These are phyloP conservation scores for Xerus rutilus DNA, from an alignment of 2,797 vertebrate species.

Conservation along the genomic window DNA sequence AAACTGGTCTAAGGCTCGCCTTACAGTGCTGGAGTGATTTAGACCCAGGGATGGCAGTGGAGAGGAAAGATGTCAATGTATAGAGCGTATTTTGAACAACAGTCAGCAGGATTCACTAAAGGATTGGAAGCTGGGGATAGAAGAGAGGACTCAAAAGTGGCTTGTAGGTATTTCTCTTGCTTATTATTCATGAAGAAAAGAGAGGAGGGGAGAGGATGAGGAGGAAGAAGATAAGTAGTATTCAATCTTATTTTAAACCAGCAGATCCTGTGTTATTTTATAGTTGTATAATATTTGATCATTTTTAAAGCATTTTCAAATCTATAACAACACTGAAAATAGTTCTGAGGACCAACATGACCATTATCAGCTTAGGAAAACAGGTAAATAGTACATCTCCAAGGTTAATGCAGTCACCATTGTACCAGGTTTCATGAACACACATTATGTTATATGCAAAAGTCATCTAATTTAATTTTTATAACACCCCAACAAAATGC, in stretches of 20 bases:
- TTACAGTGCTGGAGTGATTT: not conserved
- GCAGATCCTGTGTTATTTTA: not conserved
- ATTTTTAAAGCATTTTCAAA: not conserved
- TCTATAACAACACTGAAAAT: not conserved
- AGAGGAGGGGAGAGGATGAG: not conserved
- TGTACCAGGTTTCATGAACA: not conserved
- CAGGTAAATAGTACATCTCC: not conserved
- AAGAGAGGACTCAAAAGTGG: not conserved
- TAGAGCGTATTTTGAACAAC: not conserved
- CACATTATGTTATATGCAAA: not conserved
- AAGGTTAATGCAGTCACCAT: not conserved
- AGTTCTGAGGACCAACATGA: not conserved
- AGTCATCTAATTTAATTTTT: not conserved
- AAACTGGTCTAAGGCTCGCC: not conserved
- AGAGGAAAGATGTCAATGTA: not conserved
- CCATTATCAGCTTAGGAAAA: not conserved
- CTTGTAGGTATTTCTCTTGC: not conserved
- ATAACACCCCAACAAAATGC: not conserved
- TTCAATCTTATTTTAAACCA: not conserved
- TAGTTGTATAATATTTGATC: not conserved
- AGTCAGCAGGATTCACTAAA: not conserved
- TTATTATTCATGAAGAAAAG: not conserved
- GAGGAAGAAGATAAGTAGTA: not conserved
- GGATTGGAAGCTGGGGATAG: not conserved
- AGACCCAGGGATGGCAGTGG: not conserved